A percentile compares a stretch with the other conserved stretches of the same genome.
Evolutionary conservation across 1,140 invertebrate species (phyloP).

Genomic region (Lucilia cuprina): DNA sequence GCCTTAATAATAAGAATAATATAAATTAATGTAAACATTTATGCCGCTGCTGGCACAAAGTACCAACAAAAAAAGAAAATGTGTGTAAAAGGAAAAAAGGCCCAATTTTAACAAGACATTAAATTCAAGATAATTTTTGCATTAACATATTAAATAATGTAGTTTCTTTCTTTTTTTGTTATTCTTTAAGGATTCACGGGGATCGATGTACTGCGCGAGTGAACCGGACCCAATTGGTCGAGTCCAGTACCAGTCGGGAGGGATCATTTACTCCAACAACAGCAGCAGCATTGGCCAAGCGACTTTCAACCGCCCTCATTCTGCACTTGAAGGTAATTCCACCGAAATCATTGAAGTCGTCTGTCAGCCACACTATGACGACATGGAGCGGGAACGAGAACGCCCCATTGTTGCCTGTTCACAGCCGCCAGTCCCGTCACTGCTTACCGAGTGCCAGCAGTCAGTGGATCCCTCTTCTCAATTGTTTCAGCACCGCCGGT

Average conservation of each 20-base stretch:
- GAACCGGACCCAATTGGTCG: slow-evolving; percentile 62
- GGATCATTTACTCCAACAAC: slow-evolving; percentile 51
- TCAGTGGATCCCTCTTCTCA: slow-evolving; percentile 65
- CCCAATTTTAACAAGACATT: no score
- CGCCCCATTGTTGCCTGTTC: slow-evolving; percentile 49
- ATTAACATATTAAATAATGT: no score
- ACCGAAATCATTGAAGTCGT: slow-evolving; percentile 29
- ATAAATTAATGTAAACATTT: background rate
- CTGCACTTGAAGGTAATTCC: slow-evolving; percentile 16
- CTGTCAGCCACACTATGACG: slow-evolving; percentile 43
- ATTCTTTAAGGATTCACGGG: slow-evolving; percentile 62
- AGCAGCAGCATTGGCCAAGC: slow-evolving; percentile 35
- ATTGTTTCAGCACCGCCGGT: slow-evolving; percentile 67
- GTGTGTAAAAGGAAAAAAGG: no score
- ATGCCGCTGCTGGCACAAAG: no score
- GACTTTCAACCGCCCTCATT: slow-evolving; percentile 14
- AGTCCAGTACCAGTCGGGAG: slow-evolving; percentile 62
- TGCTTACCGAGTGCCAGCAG: slow-evolving; percentile 46
- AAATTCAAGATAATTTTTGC: no score
- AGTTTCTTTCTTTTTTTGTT: background rate
- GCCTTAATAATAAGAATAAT: background rate
- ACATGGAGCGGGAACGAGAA: slow-evolving; percentile 59
- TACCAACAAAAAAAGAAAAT: no score
- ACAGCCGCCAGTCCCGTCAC: slow-evolving; percentile 39
- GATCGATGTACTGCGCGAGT: slow-evolving; percentile 63